Evolutionary conservation across 1,140 invertebrate genomes (phyloP).

Genomic region (Sitodiplosis mosellana): DNA sequence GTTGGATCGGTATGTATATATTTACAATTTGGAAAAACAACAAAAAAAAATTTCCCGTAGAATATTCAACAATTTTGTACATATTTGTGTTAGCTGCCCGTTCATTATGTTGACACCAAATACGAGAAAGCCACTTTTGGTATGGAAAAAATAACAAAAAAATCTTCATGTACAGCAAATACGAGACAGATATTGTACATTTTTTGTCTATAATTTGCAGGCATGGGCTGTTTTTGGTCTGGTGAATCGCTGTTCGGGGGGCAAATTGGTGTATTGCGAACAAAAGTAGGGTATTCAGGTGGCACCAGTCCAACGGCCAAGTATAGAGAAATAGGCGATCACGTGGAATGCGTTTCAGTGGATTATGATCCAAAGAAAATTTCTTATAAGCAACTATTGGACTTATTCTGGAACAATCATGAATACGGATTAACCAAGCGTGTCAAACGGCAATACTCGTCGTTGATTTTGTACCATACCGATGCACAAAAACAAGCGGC

Average conservation of each 20-base stretch:
- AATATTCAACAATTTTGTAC: too few species aligned
- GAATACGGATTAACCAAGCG: constrained; percentile 62
- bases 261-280: constrained; percentile 64
- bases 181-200: too few species aligned
- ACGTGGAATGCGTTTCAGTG: constrained; percentile 82
- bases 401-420: constrained; percentile 85
- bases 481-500: constrained; percentile 67
- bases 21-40: too few species aligned
- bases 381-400: constrained; percentile 54
- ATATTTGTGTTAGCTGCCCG: too few species aligned
- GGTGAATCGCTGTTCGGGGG: constrained; percentile 80
- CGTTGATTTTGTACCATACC: constrained; percentile 78
- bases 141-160: too few species aligned
- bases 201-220: too few species aligned
- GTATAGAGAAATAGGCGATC: constrained; percentile 77
- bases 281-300: constrained; percentile 91
- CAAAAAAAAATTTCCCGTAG: too few species aligned
- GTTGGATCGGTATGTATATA: too few species aligned
- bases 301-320: constrained; percentile 62
- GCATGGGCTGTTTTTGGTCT: constrained; percentile 94
- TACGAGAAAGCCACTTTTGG: too few species aligned
- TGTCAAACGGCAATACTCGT: constrained; percentile 79
- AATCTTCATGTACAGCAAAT: too few species aligned
- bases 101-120: too few species aligned
- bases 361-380: constrained; percentile 69